Evolutionary conservation across 2,888 invertebrate species (phyloP).

Genomic region (Hymenopus coronatus): DNA sequence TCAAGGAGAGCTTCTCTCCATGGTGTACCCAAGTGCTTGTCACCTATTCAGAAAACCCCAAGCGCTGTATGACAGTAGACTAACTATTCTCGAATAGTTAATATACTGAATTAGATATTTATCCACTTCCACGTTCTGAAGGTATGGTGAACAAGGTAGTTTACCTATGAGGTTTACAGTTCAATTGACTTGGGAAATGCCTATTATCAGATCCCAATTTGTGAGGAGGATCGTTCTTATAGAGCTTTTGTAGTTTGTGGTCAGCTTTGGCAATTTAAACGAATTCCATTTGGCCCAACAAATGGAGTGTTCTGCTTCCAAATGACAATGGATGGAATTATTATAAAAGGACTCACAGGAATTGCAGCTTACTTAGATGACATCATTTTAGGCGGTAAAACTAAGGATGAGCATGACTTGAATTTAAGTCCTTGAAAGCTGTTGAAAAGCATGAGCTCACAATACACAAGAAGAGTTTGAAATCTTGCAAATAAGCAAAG

Average conservation of each 20-base stretch:
- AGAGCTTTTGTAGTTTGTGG: slow-evolving; percentile 29
- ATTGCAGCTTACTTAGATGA: slow-evolving; percentile 28
- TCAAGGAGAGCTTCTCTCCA: not conserved
- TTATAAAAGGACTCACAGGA: not conserved
- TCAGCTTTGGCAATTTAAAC: no score
- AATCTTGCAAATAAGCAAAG: no score
- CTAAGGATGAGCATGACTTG: slow-evolving; percentile 28
- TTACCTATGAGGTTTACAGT: slow-evolving; percentile 22
- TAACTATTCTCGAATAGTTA: slow-evolving; percentile 38
- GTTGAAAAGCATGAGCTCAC: not conserved
- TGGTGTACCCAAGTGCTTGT: slow-evolving; percentile 29
- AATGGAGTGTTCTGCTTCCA: slow-evolving; percentile 29
- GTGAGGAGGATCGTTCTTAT: slow-evolving; percentile 19
- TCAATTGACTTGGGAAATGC: slow-evolving; percentile 32
- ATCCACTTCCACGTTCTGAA: slow-evolving; percentile 31
- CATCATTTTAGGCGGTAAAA: slow-evolving; percentile 30
- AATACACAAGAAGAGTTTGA: not conserved
- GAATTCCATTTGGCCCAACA: slow-evolving; percentile 32
- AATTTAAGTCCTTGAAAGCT: slow-evolving; percentile 13
- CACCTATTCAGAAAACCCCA: slow-evolving; percentile 35
- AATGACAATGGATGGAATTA: not conserved
- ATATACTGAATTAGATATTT: slow-evolving; percentile 35
- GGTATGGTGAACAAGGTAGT: slow-evolving; percentile 17
- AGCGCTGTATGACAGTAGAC: slow-evolving; percentile 36
- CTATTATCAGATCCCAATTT: slow-evolving; percentile 34